These are phyloP conservation scores for Ammodytes marinus DNA, from an alignment of 2,113 vertebrate genomes.

Conservation along the genomic window DNA sequence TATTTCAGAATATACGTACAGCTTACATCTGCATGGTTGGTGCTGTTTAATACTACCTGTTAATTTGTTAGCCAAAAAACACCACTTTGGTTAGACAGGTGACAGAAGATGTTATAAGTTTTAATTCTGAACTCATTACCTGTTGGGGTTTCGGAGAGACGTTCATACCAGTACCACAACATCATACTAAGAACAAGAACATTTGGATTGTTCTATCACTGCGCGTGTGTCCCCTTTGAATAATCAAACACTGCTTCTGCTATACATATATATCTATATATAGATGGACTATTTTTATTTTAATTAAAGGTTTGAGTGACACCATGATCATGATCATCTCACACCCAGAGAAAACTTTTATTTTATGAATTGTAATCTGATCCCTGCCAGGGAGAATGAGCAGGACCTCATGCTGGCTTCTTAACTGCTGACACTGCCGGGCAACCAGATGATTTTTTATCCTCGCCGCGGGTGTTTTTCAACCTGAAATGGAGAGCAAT, in stretches of 20 bases:
- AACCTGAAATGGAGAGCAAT: slow-evolving; percentile 94
- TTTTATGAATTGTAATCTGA: slow-evolving; percentile 96
- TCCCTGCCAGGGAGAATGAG: slow-evolving; percentile 89
- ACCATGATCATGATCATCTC: slow-evolving; percentile 88
- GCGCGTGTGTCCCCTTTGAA: slow-evolving; percentile 27
- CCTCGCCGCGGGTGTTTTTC: slow-evolving; percentile 91
- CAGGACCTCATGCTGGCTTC: slow-evolving; percentile 91
- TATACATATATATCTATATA: too few species aligned
- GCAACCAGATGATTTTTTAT: slow-evolving; percentile 88
- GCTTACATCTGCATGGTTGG: background rate
- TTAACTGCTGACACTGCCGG: slow-evolving; percentile 93
- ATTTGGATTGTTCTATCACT: background rate
- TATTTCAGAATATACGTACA: background rate
- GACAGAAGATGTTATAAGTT: background rate
- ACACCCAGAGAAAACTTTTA: slow-evolving; percentile 91
- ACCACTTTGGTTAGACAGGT: background rate
- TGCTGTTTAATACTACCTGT: background rate
- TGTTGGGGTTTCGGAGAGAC: background rate
- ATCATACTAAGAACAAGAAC: slow-evolving; percentile 11
- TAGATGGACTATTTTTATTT: slow-evolving; percentile 78
- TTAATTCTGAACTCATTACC: slow-evolving; percentile 4
- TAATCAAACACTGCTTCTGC: slow-evolving; percentile 29
- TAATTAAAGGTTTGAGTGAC: slow-evolving; percentile 95
- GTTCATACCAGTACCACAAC: background rate
- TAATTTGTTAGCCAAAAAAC: background rate